Base-by-base conservation (phyloP, 2,888 invertebrate species). In the Thyatira batis region DNA sequence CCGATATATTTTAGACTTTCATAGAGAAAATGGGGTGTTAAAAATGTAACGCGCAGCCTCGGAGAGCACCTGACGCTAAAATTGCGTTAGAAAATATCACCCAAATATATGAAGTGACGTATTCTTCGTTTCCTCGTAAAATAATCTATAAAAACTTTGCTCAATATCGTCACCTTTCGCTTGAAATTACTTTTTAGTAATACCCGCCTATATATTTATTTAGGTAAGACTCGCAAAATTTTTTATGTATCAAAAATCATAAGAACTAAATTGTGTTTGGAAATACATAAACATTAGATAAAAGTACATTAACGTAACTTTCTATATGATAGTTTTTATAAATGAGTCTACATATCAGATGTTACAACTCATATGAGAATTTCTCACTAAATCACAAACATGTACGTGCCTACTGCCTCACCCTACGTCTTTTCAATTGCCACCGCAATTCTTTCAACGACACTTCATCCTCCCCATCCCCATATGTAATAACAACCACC, bases 161-260 rank as follows among this genome's bases (percentile, higher is more conserved):
- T 85, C 85, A 86, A 85, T 87, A 87, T 83, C 82, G 81, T 80
- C 81, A 82, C 76, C 71, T 70, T 68, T 57, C 64, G 62, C 61
- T 67, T 54, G 57, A 51, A 52, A 57, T 61, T 52, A 53, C 57
- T 61, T 58, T 73, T 57, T 28, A 48, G n/a, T n/a, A n/a, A n/a
- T n/a, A n/a, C n/a, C n/a, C n/a, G n/a, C n/a, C n/a, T n/a, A n/a
- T n/a, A n/a, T n/a, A n/a, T n/a, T n/a, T n/a, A n/a, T n/a, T n/a
- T n/a, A n/a, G n/a, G n/a, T n/a, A n/a, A n/a, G n/a, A n/a, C n/a
- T n/a, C n/a, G n/a, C n/a, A n/a, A n/a, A n/a, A n/a, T n/a, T n/a
- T n/a, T n/a, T n/a, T n/a, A n/a, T n/a, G n/a, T n/a, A n/a, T n/a
- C n/a, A n/a, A n/a, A n/a, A n/a, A n/a, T n/a, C n/a, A n/a, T n/a